A percentile compares a stretch with the other conserved stretches of the same genome.
Evolutionary conservation across 2,888 invertebrate species (phyloP).

Genomic region (Apodemia mormo): DNA sequence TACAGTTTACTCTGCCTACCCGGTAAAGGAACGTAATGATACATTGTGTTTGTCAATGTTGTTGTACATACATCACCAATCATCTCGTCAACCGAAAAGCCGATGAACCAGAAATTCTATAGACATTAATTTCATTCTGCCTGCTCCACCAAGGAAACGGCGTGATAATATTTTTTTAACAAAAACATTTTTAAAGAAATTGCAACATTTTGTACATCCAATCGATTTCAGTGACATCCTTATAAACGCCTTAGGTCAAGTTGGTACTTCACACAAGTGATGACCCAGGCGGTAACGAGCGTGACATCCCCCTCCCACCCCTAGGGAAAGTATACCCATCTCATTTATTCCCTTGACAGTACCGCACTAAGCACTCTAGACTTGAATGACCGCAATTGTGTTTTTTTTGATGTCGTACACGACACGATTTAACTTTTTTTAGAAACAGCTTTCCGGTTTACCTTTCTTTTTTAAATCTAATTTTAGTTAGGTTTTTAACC

Average conservation of each 20-base stretch:
- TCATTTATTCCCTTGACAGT: constrained; percentile 28
- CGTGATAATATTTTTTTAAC: too few relatives aligned
- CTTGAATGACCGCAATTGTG: constrained; percentile 37
- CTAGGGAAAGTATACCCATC: constrained; percentile 21
- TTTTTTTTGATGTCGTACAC: constrained; percentile 32
- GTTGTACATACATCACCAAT: too few relatives aligned
- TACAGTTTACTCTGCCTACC: too few relatives aligned
- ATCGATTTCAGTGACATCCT: constrained; percentile 37
- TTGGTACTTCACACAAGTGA: constrained; percentile 33
- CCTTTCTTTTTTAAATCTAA: not conserved
- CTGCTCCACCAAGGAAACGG: too few relatives aligned
- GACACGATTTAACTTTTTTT: constrained; percentile 19
- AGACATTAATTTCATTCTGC: too few relatives aligned
- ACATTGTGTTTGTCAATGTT: too few relatives aligned
- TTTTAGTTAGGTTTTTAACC: too few relatives aligned
- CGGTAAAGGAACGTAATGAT: too few relatives aligned
- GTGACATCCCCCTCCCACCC: constrained; percentile 28
- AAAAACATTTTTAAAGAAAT: not conserved
- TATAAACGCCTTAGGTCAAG: constrained; percentile 39
- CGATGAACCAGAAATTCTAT: too few relatives aligned
- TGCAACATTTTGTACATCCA: constrained; percentile 29
- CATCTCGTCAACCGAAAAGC: too few relatives aligned
- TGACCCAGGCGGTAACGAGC: constrained; percentile 38
- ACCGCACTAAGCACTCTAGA: constrained; percentile 20
- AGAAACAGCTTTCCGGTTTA: not conserved